Evolutionary conservation across 1,140 invertebrate species (phyloP), one percentile per base, ranked within the genome.

Genomic region (Sarcophaga peregrina): DNA sequence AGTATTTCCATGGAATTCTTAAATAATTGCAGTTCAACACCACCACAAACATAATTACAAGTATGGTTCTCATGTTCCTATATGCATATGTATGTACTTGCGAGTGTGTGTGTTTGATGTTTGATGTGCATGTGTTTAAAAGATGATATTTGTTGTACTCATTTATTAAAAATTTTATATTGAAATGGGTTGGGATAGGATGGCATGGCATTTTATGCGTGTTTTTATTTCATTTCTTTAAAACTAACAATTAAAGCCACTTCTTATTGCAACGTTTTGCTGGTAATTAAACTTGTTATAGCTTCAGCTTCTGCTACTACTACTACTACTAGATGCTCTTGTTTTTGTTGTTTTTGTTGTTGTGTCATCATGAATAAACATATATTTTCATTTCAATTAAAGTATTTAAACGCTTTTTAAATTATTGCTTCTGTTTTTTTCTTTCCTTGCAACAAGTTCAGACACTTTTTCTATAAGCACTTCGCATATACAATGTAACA

Each of bases 141-240:
- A 78, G 20, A 78, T 78, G 50, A 15, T 68, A 20, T 68, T 50
- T 50, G 48, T n/a, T 50, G 50, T 52, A 10, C 47, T 78, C 47
- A 78, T 78, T 78, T 78, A 78, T 78, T 48, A 78, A 78, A 78
- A 78, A 2, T 78, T 78, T 47, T 15, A 75, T 47, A 47, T 72
- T 76, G 7, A 78, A 78, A 78, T 78, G 75, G 20, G 50, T 52
- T 78, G 75, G 20, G 50, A 50, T 17, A 17, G 50, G 9, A 50
- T 52, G 50, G 9, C 8, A 50, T 68, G 3, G 58, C n/a, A 68
- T 68, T 68, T 68, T 68, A 68, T 68, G 62, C n/a, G 20, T 68
- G 20, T 68, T 68, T 68, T 68, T 10, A n/a, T n/a, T n/a, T n/a
- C n/a, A n/a, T 13, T 10, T 52, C 25, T 52, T 52, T n/a, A n/a